phyloP scores from a whole-genome alignment of 2,888 invertebrate genomes.

The Dicranocentrus wangi region DNA sequence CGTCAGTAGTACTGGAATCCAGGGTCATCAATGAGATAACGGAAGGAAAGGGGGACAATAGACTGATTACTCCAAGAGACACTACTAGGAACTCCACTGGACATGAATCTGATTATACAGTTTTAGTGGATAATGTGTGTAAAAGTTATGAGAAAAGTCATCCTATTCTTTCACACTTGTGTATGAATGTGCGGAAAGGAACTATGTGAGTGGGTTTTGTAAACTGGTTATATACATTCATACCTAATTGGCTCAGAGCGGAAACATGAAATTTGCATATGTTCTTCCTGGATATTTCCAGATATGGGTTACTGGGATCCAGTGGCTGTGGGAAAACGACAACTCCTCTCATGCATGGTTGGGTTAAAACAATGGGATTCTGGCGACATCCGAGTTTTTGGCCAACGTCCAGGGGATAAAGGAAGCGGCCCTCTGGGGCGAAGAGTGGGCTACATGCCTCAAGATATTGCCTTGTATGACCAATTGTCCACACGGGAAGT shows the following conservation, averaged over 20 bases:
- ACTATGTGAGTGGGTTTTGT: conserved; percentile 37
- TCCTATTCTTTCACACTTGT: conserved; percentile 28
- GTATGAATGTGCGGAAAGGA: conserved; percentile 43
- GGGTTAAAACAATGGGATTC: conserved; percentile 74
- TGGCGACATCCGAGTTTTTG: conserved; percentile 75
- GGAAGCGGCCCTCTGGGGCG: conserved; percentile 75
- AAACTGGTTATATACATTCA: neutral
- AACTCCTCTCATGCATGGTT: conserved; percentile 68
- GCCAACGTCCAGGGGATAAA: conserved; percentile 73
- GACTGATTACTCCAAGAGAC: too few relatives aligned
- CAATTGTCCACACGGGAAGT: conserved; percentile 57
- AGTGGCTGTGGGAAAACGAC: conserved; percentile 74
- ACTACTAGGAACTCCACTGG: too few relatives aligned
- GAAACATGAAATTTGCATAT: neutral
- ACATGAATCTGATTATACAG: neutral
- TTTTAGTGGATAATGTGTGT: conserved; percentile 24
- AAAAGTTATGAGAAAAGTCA: conserved; percentile 21
- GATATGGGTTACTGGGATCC: conserved; percentile 24
- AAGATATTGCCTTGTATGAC: conserved; percentile 57
- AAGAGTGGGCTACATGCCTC: conserved; percentile 77
- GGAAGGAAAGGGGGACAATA: too few relatives aligned
- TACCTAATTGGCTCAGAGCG: neutral
- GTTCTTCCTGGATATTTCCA: neutral
- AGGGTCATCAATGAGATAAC: neutral
- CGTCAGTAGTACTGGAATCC: neutral